phyloP scores from a whole-genome alignment of 2,113 vertebrate genomes.

The Platichthys stellatus region DNA sequence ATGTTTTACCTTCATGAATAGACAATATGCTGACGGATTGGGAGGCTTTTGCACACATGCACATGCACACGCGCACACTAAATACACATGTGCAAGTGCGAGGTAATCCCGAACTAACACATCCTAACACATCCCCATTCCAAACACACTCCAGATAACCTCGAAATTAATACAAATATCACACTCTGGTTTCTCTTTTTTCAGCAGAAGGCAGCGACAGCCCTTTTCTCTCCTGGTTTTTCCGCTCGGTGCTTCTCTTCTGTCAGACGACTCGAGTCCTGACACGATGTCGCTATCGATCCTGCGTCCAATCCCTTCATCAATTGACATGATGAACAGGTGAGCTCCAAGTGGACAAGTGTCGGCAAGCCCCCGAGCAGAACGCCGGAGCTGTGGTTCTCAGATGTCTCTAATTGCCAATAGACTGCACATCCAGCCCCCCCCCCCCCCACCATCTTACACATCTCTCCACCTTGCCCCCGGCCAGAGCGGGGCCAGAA shows the following conservation, averaged over 20 bases:
- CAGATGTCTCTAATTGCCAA: constrained; percentile 63
- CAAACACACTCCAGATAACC: constrained; percentile 8
- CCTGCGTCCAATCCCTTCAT: constrained; percentile 44
- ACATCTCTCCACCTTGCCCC: constrained; percentile 59
- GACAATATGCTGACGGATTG: constrained; percentile 73
- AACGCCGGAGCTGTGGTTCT: constrained; percentile 27
- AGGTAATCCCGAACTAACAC: neutral
- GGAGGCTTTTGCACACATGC: constrained; percentile 41
- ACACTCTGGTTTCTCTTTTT: neutral
- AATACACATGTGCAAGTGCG: neutral
- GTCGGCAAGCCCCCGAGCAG: constrained; percentile 54
- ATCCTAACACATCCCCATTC: constrained; percentile 1
- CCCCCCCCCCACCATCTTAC: constrained; percentile 6
- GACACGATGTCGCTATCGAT: constrained; percentile 57
- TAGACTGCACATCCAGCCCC: neutral
- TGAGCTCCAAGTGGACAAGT: constrained; percentile 69
- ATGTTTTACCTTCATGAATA: constrained; percentile 78
- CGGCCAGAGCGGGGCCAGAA: constrained; percentile 66
- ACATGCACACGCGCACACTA: constrained; percentile 4
- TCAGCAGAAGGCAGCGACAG: neutral
- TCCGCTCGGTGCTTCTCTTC: neutral
- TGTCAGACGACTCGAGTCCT: constrained; percentile 26
- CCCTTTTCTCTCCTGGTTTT: neutral
- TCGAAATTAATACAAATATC: constrained; percentile 11
- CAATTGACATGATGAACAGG: constrained; percentile 53